Evolutionary conservation across 2,113 vertebrate species (phyloP).

Genomic region (Gymnocephalus cernua): DNA sequence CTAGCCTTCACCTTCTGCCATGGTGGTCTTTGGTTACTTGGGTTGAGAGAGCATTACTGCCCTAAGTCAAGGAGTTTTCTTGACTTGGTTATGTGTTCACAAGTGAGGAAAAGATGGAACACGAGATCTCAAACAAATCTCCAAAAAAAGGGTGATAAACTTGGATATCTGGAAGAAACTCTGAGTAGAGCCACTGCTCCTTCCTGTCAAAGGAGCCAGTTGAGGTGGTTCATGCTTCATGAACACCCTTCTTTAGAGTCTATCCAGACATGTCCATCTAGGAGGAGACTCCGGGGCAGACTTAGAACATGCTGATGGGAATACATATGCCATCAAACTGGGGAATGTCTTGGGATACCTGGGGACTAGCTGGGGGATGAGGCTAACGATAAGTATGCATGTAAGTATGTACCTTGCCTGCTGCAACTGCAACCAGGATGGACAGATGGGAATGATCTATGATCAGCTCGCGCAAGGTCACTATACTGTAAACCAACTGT

Average conservation of each 20-base stretch:
- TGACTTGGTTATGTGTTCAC: neutral
- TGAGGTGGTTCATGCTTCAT: neutral
- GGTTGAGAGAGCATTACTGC: neutral
- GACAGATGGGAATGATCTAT: neutral
- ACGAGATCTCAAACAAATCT: neutral
- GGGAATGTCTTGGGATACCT: neutral
- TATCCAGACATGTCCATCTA: neutral
- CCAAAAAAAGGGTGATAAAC: neutral
- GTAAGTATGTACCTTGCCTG: neutral
- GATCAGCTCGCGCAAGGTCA: neutral
- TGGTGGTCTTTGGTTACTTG: neutral
- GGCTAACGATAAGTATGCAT: neutral
- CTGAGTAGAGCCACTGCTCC: neutral
- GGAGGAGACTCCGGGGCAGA: neutral
- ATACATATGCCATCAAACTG: neutral
- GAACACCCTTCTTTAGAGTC: neutral
- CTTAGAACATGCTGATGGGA: neutral
- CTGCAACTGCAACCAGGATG: neutral
- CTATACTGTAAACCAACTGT: neutral
- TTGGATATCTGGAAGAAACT: neutral
- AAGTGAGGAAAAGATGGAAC: neutral
- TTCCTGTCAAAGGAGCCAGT: neutral
- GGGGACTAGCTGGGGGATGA: neutral
- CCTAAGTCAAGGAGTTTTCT: neutral
- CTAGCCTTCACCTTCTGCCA: neutral